These are phyloP conservation scores for Miniopterus natalensis DNA, from an alignment of 2,113 vertebrate genomes.

Conservation along the genomic window DNA sequence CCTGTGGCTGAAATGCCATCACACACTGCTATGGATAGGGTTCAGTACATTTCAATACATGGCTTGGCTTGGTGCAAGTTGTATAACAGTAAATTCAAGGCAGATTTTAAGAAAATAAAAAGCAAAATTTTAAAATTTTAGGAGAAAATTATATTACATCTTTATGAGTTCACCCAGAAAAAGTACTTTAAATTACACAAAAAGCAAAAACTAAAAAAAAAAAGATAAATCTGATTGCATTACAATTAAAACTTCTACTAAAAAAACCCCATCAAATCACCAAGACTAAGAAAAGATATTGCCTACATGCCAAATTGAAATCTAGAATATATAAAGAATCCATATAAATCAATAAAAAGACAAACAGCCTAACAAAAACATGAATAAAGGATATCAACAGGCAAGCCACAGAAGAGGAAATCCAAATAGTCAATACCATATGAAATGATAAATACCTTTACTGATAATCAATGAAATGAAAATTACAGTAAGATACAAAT, in stretches of 20 bases:
- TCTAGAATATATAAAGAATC: neutral
- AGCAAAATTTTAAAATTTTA: neutral
- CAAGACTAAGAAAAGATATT: constrained; percentile 1
- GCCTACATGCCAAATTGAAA: neutral
- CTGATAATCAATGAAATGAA: neutral
- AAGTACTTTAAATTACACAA: neutral
- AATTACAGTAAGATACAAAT: neutral
- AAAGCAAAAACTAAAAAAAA: neutral
- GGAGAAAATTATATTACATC: neutral
- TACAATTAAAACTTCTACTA: neutral
- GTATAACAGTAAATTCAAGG: neutral
- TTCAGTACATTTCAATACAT: neutral
- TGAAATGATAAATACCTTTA: constrained; percentile 18
- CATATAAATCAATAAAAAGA: neutral
- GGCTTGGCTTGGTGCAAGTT: too few species aligned
- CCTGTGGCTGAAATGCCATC: neutral
- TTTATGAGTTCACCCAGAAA: neutral
- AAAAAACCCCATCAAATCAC: neutral
- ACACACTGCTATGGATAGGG: neutral
- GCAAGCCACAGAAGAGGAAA: constrained; percentile 12
- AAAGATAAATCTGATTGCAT: neutral
- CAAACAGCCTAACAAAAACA: neutral
- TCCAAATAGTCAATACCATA: neutral
- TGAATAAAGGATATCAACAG: neutral
- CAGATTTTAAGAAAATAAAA: neutral